Evolutionary conservation across 1,140 invertebrate genomes (phyloP), one percentile per base, ranked within the genome.

Genomic region (Drosophila sturtevanti): DNA sequence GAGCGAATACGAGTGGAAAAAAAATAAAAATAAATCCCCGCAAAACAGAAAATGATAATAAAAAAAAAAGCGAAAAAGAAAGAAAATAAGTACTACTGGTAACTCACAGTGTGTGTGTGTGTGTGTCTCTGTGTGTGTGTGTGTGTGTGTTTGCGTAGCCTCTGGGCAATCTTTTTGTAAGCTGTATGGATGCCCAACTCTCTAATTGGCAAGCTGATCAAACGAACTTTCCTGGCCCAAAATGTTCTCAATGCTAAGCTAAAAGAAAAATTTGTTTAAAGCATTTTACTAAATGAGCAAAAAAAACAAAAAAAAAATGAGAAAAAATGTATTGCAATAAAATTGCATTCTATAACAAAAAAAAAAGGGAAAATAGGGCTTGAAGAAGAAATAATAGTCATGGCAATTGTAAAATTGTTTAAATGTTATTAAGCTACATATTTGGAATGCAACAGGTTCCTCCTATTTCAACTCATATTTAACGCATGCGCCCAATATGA

Each of bases 201-300:
- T 27, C 35, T 63, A 63, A 63, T 63, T 63, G 60, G 60, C 60
- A 16, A 27, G 1, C 60, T 22, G 10, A 44, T 63, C 60, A 63
- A 51, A 63, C 27, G 54, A 56, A 55, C 1, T 14, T 55, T 34
- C n/a, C 10, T n/a, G 24, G 24, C n/a, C 12, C 2, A 6, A n/a
- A 31, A 31, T 14, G n/a, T 18, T 7, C 14, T 48, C 16, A 48
- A 18, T 18, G 16, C 7, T 18, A 48, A 21, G 16, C 10, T 9
- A 41, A 41, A 38, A 9, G 12, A 44, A 44, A 44, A 1, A 16
- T 12, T 44, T 44, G 4, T 54, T 27, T 2, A 27, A 54, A 22
- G 0, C n/a, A 14, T 31, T 14, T 54, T 54, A 5, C 14, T 7
- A 6, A 51, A 16, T 18, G n/a, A 5, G n/a, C 11, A 1, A 41